Base-by-base conservation (phyloP, 2,888 invertebrate species). In the Protodeltote pygarga region DNA sequence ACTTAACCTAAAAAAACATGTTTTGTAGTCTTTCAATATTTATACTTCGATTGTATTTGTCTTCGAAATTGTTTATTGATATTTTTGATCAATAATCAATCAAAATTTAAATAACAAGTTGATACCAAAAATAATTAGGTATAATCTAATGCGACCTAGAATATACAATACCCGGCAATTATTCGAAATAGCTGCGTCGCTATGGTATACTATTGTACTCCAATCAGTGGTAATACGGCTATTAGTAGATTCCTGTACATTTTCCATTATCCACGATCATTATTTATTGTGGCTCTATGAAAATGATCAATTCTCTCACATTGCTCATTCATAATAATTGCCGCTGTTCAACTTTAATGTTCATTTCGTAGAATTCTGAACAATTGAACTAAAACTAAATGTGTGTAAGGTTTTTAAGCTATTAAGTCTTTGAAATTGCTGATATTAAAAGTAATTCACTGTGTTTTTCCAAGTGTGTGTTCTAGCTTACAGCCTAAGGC, bases 201-300 rank as follows among this genome's bases (percentile, higher is more conserved):
- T 44, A 37, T 20, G 23, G 44, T 59, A 62, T 61, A 46, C 53
- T 40, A 57, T 71, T 71, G 62, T 68, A 14, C 33, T n/a, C 40
- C 41, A 53, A 67, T 66, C 61, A 65, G 28, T 33, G 25, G 34
- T 62, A 65, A 69, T 65, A 28, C 29, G 17, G 32, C 37, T 42
- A 67, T 65, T 66, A 65, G 42, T 41, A 34, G 31, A 52, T 50
- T 61, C 55, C 54, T 52, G 51, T 57, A 51, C 61, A 65, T 64
- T 69, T 64, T 62, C 58, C 62, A 67, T 71, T 53, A 61, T 59
- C 38, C 34, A 47, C 19, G 32, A 57, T 41, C 33, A 57, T 66
- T 55, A 37, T 45, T 28, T 27, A 38, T 44, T 33, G 49, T 48
- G 15, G 41, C 5, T 27, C 37, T 51, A 57, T 62, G 62, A 28